A percentile compares a stretch with the other conserved stretches of the same genome.
Conservation (phyloP, 2,113 vertebrate species). For the Sakesphorus luctuosus region DNA sequence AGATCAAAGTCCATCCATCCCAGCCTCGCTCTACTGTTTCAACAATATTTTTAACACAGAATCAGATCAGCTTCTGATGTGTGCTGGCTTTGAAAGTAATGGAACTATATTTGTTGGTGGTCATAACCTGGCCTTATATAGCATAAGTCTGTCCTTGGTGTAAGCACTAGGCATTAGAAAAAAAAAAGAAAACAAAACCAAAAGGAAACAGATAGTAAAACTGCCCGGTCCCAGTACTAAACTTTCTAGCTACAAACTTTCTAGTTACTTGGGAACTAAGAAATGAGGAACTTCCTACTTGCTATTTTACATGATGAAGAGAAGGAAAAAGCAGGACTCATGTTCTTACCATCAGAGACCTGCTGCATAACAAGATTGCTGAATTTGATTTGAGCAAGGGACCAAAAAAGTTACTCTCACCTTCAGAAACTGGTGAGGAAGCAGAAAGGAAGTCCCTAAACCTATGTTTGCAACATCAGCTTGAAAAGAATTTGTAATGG, state of each 20-base stretch:
- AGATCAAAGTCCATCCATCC: not conserved
- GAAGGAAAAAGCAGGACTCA: not conserved
- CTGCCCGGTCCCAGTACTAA: not conserved
- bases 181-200: not conserved
- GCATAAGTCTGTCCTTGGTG: not conserved
- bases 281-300: not conserved
- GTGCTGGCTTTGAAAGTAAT: not conserved
- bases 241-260: not conserved
- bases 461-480: not conserved
- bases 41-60: not conserved
- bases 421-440: constrained; percentile 41
- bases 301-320: not conserved
- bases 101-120: not conserved
- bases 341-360: not conserved
- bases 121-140: not conserved
- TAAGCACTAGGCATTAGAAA: not conserved
- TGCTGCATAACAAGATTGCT: not conserved
- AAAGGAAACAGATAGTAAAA: not conserved
- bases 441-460: constrained; percentile 46
- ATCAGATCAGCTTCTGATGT: not conserved
- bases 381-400: not conserved
- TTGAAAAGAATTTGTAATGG: not conserved
- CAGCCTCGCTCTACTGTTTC: not conserved
- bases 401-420: not conserved
- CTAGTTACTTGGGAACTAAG: not conserved